phyloP scores from a whole-genome alignment of 2,113 vertebrate species.

The Ammodytes dubius region DNA sequence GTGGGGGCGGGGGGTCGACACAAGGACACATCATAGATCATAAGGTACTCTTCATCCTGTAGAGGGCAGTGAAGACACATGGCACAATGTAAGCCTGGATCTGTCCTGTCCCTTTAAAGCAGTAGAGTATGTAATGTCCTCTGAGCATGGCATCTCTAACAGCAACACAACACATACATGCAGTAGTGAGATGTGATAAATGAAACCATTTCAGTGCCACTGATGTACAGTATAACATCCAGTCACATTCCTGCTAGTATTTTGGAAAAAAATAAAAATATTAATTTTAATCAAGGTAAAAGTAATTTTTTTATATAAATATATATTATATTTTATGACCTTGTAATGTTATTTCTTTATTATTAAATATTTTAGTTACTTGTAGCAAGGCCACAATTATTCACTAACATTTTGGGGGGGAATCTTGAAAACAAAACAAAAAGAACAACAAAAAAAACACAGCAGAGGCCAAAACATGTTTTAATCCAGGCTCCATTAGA shows the following conservation, averaged over 20 bases:
- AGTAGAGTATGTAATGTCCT: slow-evolving; percentile 37
- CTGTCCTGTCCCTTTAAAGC: slow-evolving; percentile 45
- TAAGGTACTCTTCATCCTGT: slow-evolving; percentile 70
- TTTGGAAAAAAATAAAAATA: not conserved
- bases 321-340: not conserved
- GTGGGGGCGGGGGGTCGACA: not conserved
- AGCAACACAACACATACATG: slow-evolving; percentile 50
- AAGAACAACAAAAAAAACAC: not conserved
- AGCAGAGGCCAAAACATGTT: not conserved
- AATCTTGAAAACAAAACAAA: not conserved
- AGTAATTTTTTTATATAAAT: not conserved
- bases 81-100: slow-evolving; percentile 54
- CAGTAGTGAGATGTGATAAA: slow-evolving; percentile 57
- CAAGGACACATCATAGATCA: slow-evolving; percentile 45
- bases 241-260: slow-evolving; percentile 12
- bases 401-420: not conserved
- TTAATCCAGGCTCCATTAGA: not conserved
- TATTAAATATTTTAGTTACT: not conserved
- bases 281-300: not conserved
- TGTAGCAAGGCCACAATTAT: not conserved
- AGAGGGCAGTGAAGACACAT: slow-evolving; percentile 88
- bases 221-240: slow-evolving; percentile 43
- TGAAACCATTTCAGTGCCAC: slow-evolving; percentile 47
- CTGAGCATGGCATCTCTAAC: slow-evolving; percentile 34
- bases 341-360: not conserved